These are phyloP conservation scores for Poicephalus meyeri DNA, from an alignment of 2,113 vertebrate species.

Conservation along the genomic window DNA sequence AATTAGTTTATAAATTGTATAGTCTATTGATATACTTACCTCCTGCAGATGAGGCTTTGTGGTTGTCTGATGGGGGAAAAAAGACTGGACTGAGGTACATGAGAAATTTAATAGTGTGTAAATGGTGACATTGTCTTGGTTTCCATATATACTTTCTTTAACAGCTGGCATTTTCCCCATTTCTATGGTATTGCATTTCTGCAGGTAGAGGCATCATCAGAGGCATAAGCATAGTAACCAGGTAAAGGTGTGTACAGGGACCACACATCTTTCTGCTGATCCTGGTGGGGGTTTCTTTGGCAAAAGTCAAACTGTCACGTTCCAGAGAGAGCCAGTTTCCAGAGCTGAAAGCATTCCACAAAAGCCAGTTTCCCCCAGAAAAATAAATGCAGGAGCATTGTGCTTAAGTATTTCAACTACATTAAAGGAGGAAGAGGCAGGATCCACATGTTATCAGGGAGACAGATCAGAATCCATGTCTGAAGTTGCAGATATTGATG, in stretches of 20 bases:
- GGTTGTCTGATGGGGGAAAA: neutral
- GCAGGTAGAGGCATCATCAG: neutral
- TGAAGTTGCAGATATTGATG: neutral
- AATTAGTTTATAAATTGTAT: neutral
- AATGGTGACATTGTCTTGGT: neutral
- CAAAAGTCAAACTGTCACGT: neutral
- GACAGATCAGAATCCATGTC: neutral
- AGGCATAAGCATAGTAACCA: neutral
- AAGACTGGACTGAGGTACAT: neutral
- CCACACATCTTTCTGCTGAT: neutral
- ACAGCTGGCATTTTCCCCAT: neutral
- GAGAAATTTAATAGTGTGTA: neutral
- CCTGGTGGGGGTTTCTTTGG: neutral
- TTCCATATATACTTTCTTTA: neutral
- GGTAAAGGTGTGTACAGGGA: neutral
- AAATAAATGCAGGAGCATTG: neutral
- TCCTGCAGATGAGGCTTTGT: neutral
- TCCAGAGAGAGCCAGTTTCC: neutral
- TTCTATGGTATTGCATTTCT: neutral
- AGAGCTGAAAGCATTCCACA: neutral
- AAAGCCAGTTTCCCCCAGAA: rapidly evolving
- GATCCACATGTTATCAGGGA: neutral
- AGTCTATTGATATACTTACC: neutral
- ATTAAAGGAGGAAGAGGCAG: neutral
- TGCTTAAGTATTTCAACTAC: neutral